Percentiles rank a stretch among this genome's conserved stretches.
Conservation (phyloP, 1,140 invertebrate genomes). For the Cherax destructor region DNA sequence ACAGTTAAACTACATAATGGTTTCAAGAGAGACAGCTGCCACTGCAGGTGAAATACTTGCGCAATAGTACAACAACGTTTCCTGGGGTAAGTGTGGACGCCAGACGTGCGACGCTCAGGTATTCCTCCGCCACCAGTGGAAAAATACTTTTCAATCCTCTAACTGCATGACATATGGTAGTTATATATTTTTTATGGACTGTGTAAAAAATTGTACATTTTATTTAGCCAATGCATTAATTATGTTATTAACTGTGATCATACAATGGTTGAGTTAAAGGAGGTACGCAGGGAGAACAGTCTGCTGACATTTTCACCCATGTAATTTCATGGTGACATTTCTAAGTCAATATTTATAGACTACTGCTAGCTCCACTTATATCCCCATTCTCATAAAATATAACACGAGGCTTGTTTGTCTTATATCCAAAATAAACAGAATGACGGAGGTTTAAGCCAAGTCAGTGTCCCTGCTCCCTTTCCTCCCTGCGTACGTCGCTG, state of each 20-base stretch:
- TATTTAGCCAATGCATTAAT: not conserved
- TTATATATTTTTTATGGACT: not conserved
- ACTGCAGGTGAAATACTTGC: too few species aligned
- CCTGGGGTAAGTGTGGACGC: not conserved
- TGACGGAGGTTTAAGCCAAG: not conserved
- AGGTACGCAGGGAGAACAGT: not conserved
- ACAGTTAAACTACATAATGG: not conserved
- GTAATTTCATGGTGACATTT: not conserved
- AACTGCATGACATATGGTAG: not conserved
- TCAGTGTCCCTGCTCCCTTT: not conserved
- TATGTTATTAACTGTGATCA: not conserved
- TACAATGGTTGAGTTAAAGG: not conserved
- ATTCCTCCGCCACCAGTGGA: too few species aligned
- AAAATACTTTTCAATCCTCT: too few species aligned
- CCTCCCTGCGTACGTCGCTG: not conserved
- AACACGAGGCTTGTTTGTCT: not conserved
- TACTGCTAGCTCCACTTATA: not conserved
- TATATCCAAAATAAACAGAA: not conserved
- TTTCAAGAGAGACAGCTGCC: too few species aligned
- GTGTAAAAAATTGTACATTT: not conserved
- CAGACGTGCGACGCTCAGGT: too few species aligned
- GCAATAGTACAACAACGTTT: not conserved
- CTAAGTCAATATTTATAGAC: not conserved
- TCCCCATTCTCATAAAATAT: too few species aligned
- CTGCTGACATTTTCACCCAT: too few species aligned